phyloP scores from a whole-genome alignment of 2,113 vertebrate species.

The Centropus unirufus region DNA sequence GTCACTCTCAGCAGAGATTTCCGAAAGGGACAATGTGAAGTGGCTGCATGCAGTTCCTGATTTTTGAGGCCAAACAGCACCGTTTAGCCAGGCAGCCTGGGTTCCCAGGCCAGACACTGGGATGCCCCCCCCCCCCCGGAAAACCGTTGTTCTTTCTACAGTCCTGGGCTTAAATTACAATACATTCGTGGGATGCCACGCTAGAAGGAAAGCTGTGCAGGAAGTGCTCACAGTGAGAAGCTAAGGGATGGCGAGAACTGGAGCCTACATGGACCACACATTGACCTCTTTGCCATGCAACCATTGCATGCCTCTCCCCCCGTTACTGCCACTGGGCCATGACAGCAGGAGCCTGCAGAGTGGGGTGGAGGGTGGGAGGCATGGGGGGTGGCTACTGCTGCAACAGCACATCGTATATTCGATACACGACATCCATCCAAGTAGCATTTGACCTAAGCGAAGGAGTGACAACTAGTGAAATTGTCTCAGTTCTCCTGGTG shows the following conservation, averaged over 20 bases:
- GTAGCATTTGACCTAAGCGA: neutral
- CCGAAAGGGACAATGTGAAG: neutral
- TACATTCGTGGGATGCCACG: accelerated
- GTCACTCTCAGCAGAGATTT: neutral
- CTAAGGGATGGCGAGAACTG: too few species aligned
- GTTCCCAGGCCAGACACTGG: neutral
- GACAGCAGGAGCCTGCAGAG: neutral
- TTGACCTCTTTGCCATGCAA: neutral
- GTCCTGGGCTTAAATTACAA: neutral
- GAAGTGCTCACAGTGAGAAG: too few species aligned
- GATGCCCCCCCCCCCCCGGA: neutral
- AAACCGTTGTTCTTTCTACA: neutral
- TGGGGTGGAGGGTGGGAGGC: too few species aligned
- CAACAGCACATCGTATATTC: too few species aligned
- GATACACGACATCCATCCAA: neutral
- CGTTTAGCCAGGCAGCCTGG: neutral
- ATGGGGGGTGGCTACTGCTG: too few species aligned
- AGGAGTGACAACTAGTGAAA: neutral
- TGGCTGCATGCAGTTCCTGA: neutral
- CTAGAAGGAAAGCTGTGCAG: neutral
- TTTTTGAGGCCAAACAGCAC: neutral
- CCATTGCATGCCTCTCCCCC: neutral
- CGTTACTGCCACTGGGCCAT: neutral
- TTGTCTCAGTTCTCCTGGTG: neutral
- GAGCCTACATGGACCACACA: neutral